Evolutionary conservation across 1,140 invertebrate species (phyloP), one percentile per base, ranked within the genome.

Genomic region (Nomia melanderi): DNA sequence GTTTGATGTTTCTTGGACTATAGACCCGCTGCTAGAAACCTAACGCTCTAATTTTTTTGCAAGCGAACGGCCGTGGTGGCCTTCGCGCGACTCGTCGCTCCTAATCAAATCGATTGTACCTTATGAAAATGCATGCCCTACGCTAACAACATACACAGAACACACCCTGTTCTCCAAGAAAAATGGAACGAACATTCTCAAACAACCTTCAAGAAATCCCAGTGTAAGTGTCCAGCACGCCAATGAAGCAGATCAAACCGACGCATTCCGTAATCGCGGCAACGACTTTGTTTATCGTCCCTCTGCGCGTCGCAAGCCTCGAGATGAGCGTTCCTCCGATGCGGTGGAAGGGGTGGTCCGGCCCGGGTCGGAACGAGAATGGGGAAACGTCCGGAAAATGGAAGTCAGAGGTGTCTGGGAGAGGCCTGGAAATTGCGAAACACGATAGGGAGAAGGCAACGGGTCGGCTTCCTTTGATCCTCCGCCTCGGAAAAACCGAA

Each of bases 391-490:
- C 65, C 70, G 81, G 84, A 83, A 86, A 85, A 81, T 78, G 44
- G 81, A 76, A 83, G 53, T 78, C 74, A 63, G 65, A 78, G 78
- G 83, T 81, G 83, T 75, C 74, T 71, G 75, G 78, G 65, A 76
- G 69, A 44, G 78, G 65, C 27, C 57, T 70, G 17, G 82, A 81
- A 83, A 86, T 86, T 86, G 85, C 84, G 72, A 83, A 77, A 86
- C 78, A 81, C 63, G 66, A 72, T 74, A 67, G 63, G 76, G 73
- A 50, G 53, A 27, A 44, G 53, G 57, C 29, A 54, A n/a, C 31
- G 60, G 17, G 47, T 78, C 81, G 75, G 81, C 57, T 79, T 11
- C 41, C 82, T 86, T 86, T 86, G 85, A 86, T 86, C 85, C 69
- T 41, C 1, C 41, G 41, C 41, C 73, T 72, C 50, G 56, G 50